A percentile compares a stretch with the other conserved stretches of the same genome.
Evolutionary conservation across 1,140 invertebrate genomes (phyloP).

Genomic region (Colletes gigas): DNA sequence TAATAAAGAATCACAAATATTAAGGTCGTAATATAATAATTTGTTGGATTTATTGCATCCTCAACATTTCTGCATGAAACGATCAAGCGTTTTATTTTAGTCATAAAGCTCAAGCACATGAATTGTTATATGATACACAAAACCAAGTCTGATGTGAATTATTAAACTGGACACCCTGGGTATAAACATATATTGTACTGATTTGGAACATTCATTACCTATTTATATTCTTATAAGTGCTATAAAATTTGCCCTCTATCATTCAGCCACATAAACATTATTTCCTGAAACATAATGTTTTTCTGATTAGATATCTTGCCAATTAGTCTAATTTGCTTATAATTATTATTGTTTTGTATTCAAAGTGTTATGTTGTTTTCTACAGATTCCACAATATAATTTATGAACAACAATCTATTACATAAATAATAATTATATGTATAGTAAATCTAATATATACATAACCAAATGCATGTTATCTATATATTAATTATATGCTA

Average conservation of each 20-base stretch:
- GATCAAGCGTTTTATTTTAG: constrained; percentile 51
- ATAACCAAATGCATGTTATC: constrained; percentile 21
- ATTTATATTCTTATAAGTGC: constrained; percentile 72
- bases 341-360: constrained; percentile 37
- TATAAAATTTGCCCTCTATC: constrained; percentile 76
- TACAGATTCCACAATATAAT: constrained; percentile 56
- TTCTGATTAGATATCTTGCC: constrained; percentile 56
- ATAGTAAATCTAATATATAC: constrained; percentile 6
- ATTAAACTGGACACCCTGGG: constrained; percentile 67
- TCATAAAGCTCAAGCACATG: constrained; percentile 59
- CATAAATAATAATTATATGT: background rate
- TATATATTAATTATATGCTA: constrained; percentile 21
- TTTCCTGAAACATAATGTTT: constrained; percentile 78
- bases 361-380: constrained; percentile 41
- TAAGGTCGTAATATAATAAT: constrained; percentile 5
- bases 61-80: constrained; percentile 33
- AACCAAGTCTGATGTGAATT: constrained; percentile 55
- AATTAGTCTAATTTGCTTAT: constrained; percentile 42
- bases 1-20: constrained; percentile 6
- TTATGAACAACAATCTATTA: constrained; percentile 6
- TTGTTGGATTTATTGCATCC: constrained; percentile 13
- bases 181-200: constrained; percentile 67
- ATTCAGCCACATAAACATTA: constrained; percentile 77
- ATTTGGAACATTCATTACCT: constrained; percentile 75
- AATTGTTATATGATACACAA: constrained; percentile 66